Conservation (phyloP, 37 sponge, comb jelly and placozoan species). For the Halichondria panicea region DNA sequence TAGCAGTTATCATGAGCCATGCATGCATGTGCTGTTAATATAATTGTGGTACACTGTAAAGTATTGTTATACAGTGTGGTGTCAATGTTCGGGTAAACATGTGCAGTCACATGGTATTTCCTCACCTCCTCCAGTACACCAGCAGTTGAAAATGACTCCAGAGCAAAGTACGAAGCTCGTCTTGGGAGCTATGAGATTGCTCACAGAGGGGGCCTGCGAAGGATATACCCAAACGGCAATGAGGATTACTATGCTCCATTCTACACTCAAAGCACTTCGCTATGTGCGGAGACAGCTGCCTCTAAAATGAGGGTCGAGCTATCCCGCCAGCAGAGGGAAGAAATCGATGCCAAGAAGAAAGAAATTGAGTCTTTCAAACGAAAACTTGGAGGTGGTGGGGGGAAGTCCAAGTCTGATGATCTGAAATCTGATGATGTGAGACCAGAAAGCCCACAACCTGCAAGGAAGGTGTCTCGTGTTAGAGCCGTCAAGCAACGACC, state of each 20-base stretch:
- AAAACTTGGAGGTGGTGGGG: background rate
- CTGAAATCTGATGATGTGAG: conserved; percentile 1
- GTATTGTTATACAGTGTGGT: too few species aligned
- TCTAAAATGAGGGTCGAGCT: conserved; percentile 82
- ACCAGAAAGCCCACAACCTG: conserved; percentile 43
- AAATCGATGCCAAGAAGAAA: conserved; percentile 62
- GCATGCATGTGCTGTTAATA: too few species aligned
- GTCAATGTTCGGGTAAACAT: background rate
- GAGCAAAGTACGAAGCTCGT: conserved; percentile 44
- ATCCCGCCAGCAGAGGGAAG: conserved; percentile 65
- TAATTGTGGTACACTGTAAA: too few species aligned
- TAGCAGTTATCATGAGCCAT: too few species aligned
- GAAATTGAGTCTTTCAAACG: conserved; percentile 17
- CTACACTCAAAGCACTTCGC: conserved; percentile 88
- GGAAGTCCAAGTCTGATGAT: background rate
- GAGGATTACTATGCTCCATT: conserved; percentile 76
- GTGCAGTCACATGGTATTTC: background rate
- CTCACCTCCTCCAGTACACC: background rate
- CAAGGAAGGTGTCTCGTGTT: background rate
- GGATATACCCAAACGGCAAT: conserved; percentile 81
- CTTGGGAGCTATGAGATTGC: conserved; percentile 56
- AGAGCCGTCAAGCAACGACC: too few species aligned
- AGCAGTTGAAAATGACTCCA: conserved; percentile 19
- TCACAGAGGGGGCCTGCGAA: conserved; percentile 73
- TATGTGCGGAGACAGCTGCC: conserved; percentile 93